These are phyloP conservation scores for Lophura nycthemera DNA, from an alignment of 2,113 vertebrate genomes.

Conservation along the genomic window DNA sequence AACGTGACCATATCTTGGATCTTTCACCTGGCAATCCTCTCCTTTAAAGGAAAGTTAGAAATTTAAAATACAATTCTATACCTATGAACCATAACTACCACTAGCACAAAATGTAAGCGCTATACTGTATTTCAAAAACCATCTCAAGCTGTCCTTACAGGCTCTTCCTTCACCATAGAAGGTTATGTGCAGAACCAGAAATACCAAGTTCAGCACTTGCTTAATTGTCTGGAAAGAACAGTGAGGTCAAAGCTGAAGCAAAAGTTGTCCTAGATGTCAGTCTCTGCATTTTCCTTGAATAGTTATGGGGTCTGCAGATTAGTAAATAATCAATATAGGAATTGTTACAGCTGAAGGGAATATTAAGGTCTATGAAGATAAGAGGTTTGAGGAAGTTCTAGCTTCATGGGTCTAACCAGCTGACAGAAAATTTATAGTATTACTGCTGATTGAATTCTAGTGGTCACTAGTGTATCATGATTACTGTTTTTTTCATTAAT, in stretches of 20 bases:
- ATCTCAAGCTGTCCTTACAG: background rate
- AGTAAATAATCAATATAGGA: background rate
- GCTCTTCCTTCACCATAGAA: background rate
- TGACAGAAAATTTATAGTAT: background rate
- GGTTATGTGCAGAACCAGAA: background rate
- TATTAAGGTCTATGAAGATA: background rate
- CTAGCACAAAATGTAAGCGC: background rate
- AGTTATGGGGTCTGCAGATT: background rate
- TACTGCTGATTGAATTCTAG: background rate
- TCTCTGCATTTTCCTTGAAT: background rate
- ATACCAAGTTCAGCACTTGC: background rate
- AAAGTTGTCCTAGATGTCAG: background rate
- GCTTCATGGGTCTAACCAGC: background rate
- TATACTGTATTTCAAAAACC: background rate
- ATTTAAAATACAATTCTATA: background rate
- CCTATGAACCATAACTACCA: background rate
- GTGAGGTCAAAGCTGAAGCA: background rate
- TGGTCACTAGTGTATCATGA: background rate
- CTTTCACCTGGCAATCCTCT: conserved; percentile 85
- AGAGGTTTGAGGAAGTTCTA: background rate
- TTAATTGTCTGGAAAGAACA: conserved; percentile 35
- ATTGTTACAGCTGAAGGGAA: background rate
- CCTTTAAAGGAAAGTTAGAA: conserved; percentile 75
- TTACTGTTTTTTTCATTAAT: background rate
- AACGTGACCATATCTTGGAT: conserved; percentile 85